phyloP scores from a whole-genome alignment of 2,797 vertebrate species.

The Liparis tanakae region DNA sequence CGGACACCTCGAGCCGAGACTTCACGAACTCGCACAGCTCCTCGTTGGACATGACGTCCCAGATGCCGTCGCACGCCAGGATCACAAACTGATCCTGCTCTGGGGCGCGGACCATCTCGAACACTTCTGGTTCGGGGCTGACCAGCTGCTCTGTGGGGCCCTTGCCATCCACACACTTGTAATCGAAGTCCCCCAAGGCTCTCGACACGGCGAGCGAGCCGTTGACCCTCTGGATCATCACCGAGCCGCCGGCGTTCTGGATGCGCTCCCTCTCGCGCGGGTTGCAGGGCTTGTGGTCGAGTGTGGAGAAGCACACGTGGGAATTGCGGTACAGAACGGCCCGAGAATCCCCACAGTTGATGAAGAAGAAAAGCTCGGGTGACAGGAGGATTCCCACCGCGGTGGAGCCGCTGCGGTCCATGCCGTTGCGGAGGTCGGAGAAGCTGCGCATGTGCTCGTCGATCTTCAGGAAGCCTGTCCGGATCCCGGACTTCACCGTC shows the following conservation, averaged over 20 bases:
- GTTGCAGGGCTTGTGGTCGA: constrained; percentile 99
- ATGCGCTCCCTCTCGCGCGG: constrained; percentile 97
- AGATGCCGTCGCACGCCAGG: constrained; percentile 98
- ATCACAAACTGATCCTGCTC: constrained; percentile 97
- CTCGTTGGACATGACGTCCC: constrained; percentile 99
- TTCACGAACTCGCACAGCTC: constrained; percentile 97
- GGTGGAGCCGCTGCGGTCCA: constrained; percentile 99
- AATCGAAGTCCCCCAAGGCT: constrained; percentile 98
- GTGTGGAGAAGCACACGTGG: constrained; percentile 96
- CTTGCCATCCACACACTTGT: constrained; percentile 98
- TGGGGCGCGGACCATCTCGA: constrained; percentile 90
- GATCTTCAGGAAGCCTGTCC: constrained; percentile 96
- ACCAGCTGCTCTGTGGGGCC: constrained; percentile 99
- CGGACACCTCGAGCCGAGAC: constrained; percentile 94
- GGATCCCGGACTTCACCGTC: constrained; percentile 93
- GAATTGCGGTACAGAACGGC: constrained; percentile 93
- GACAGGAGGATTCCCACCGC: constrained; percentile 96
- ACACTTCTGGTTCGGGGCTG: constrained; percentile 97
- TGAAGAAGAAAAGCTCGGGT: constrained; percentile 94
- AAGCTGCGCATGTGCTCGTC: constrained; percentile 99
- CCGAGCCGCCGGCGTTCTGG: constrained; percentile 98
- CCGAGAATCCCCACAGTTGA: constrained; percentile 98
- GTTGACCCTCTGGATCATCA: constrained; percentile 99
- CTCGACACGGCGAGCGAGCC: constrained; percentile 97
- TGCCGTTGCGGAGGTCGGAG: constrained; percentile 95